Base-by-base conservation (phyloP, 1,140 invertebrate species). In the Euborellia annulipes region DNA sequence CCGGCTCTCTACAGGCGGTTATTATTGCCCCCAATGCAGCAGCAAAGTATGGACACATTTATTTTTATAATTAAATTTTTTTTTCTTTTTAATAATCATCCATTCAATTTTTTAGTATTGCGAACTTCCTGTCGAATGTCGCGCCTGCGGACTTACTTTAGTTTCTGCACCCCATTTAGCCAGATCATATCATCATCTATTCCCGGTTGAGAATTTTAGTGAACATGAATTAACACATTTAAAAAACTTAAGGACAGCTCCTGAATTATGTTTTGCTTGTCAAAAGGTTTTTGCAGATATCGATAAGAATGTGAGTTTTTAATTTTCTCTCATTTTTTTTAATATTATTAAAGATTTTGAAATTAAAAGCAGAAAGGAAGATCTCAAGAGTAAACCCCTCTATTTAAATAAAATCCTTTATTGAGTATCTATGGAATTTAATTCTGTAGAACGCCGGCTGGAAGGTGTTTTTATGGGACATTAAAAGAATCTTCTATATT, bases 161-260 rank as follows among this genome's bases (percentile, higher is more conserved):
- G 93, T 97, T 3, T 96, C 93, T 4, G 91, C 94, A 9, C 91
- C 93, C 13, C 94, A 98, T 70, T 71, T 98, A 32, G 93, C 94
- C 7, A 73, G 93, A 48, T 96, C 91, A 0, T 97, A 96, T 66
- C 93, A 96, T 64, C 92, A 97, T 68, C 69, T 97, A 43, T 96
- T 96, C 65, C 91, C 91, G 3, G 79, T 95, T 7, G 75, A 83
- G 40, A 69, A 82, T 44, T 97, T 87, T 58, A 73, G 74, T 53
- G 88, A 96, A 68, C 40, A 75, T 46, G 69, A 73, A 21, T 27
- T 6, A 4, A 11, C 23, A 27, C 4, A 27, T 6, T 4, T 27
- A 27, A 27, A 27, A 27, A 11, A 27, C 4, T n/a, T n/a, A n/a
- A n/a, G n/a, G n/a, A 6, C 23, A 6, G 17, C 19, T 4, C 21